phyloP scores from a whole-genome alignment of 2,888 invertebrate genomes.

The Chymomyza procnemis region DNA sequence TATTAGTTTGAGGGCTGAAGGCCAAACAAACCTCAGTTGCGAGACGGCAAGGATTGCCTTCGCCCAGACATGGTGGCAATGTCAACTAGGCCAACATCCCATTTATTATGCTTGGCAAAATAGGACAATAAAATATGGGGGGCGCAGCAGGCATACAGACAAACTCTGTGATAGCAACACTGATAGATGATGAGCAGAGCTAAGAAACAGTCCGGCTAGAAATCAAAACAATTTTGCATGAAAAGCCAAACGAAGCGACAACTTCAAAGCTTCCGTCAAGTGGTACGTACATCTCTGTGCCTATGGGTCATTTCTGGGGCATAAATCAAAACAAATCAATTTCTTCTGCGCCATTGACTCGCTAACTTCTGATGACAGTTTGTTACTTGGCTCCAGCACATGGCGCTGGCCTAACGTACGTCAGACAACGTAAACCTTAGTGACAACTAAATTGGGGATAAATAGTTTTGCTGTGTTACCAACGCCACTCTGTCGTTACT shows the following conservation, averaged over 20 bases:
- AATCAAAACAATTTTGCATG: conserved; percentile 52
- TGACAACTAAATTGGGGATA: conserved; percentile 56
- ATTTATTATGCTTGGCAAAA: conserved; percentile 58
- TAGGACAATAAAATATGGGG: conserved; percentile 57
- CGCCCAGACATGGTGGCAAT: conserved; percentile 21
- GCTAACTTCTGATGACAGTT: conserved; percentile 54
- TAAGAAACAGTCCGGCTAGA: background rate
- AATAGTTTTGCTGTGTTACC: conserved; percentile 9
- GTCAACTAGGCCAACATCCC: conserved; percentile 39
- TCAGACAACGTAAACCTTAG: conserved; percentile 15
- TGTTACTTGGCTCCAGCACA: conserved; percentile 13
- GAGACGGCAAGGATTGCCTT: background rate
- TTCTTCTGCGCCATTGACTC: conserved; percentile 62
- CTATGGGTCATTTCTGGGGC: conserved; percentile 6
- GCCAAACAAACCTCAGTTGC: conserved; percentile 19
- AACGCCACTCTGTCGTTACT: background rate
- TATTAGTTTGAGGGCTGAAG: conserved; percentile 42
- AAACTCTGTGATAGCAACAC: conserved; percentile 1
- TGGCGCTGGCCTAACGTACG: background rate
- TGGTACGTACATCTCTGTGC: background rate
- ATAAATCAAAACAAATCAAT: conserved; percentile 71
- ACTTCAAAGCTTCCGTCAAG: conserved; percentile 34
- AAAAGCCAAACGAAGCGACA: conserved; percentile 11
- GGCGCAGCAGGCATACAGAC: conserved; percentile 4
- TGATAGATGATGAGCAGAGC: conserved; percentile 5